Percentiles rank a stretch among this genome's conserved stretches.
Conservation (phyloP, 2,797 vertebrate genomes). For the Acomys russatus region DNA sequence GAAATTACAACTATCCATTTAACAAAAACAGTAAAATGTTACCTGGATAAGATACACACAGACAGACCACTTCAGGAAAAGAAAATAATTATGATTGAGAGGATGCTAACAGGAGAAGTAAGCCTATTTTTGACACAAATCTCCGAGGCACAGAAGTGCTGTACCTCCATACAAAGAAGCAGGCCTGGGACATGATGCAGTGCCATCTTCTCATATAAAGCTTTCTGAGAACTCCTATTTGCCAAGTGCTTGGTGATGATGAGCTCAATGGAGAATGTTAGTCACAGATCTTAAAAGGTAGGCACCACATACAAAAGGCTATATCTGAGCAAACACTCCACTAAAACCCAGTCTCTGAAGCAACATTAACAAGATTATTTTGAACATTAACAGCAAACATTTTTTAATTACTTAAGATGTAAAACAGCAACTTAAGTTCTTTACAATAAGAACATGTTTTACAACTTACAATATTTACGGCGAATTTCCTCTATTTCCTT, state of each 20-base stretch:
- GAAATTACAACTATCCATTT: background rate
- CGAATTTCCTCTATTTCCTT: conserved; percentile 95
- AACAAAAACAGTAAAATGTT: background rate
- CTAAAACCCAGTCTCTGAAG: conserved; percentile 43
- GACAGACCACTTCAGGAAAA: conserved; percentile 1
- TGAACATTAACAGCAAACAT: conserved; percentile 46
- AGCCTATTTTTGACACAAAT: conserved; percentile 56
- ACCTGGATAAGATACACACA: background rate
- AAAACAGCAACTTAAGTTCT: conserved; percentile 49
- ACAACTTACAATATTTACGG: conserved; percentile 94
- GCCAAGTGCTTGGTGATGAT: conserved; percentile 30
- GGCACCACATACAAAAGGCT: background rate
- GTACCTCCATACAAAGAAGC: conserved; percentile 22
- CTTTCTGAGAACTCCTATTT: conserved; percentile 56
- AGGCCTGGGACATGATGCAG: background rate
- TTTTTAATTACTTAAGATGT: conserved; percentile 36
- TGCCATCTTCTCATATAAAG: conserved; percentile 37
- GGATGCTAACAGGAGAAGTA: conserved; percentile 39
- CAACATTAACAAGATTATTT: conserved; percentile 47
- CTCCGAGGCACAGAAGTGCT: background rate
- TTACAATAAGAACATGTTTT: background rate
- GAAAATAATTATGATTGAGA: background rate
- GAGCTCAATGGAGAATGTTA: conserved; percentile 42
- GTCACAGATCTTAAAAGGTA: conserved; percentile 49
- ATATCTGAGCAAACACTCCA: conserved; percentile 36